phyloP scores from a whole-genome alignment of 2,113 vertebrate species.

The Ursus arctos region DNA sequence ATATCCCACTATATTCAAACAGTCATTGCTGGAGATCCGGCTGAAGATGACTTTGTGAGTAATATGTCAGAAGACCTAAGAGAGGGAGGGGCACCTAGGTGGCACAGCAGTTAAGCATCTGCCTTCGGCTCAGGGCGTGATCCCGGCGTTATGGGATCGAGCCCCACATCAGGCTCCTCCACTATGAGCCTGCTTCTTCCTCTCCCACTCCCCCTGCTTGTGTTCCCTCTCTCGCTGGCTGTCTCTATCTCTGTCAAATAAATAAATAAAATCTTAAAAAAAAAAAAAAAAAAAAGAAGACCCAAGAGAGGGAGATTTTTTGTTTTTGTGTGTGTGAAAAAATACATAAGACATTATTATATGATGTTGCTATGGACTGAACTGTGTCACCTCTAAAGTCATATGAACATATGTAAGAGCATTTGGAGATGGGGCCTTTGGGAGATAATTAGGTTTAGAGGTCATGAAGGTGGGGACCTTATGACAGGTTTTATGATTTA shows the following conservation, averaged over 20 bases:
- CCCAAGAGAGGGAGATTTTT: constrained; percentile 58
- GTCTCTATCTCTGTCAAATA: too few relatives aligned
- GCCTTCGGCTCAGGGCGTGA: too few relatives aligned
- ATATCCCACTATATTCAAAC: constrained; percentile 72
- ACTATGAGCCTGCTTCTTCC: too few relatives aligned
- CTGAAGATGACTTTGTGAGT: constrained; percentile 81
- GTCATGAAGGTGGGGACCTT: not conserved
- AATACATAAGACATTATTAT: not conserved
- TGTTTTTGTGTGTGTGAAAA: not conserved
- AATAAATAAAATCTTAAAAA: too few relatives aligned
- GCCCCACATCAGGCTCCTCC: too few relatives aligned
- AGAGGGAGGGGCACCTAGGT: constrained; percentile 38
- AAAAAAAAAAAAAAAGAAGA: too few relatives aligned
- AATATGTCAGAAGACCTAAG: constrained; percentile 80
- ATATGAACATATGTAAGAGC: not conserved
- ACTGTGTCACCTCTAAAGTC: not conserved
- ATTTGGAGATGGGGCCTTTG: not conserved
- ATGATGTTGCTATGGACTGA: not conserved
- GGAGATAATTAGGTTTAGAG: not conserved
- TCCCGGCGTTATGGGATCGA: too few relatives aligned
- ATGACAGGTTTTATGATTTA: not conserved
- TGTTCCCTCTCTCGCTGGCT: too few relatives aligned
- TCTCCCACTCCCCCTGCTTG: too few relatives aligned
- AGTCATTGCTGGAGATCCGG: constrained; percentile 81
- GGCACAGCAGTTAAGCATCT: too few relatives aligned